Base-by-base conservation (phyloP, 2,888 invertebrate species). In the Eristalis pertinax region DNA sequence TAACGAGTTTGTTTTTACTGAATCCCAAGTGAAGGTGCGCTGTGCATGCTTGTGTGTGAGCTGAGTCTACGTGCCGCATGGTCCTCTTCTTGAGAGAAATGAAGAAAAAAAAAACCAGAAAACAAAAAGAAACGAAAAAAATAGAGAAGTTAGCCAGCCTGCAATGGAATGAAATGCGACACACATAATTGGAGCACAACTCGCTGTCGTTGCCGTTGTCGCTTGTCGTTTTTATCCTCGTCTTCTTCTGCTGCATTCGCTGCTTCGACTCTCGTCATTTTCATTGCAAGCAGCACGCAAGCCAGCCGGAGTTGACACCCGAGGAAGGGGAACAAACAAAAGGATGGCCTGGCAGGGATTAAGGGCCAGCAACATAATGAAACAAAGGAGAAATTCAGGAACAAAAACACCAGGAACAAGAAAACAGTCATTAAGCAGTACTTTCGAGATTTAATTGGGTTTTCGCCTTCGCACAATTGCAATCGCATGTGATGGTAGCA, bases 371-470 rank as follows among this genome's bases (percentile, higher is more conserved):
- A 70, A 68, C 69, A 26, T 64, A 35, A 50, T 62, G 32, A n/a
- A 68, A 77, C 76, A 73, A 67, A 79, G 22, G 35, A 67, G 38
- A 62, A 67, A 63, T 78, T 43, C 43, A 50, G 65, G 64, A 63
- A 50, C 22, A 65, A 80, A 63, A 70, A 70, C 24, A 13, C 26
- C 38, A 11, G 38, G 65, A 87, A 84, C 75, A 76, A 79, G 70
- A 79, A 84, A 84, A 69, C 79, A 78, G 83, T 87, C 87, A 79
- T 87, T 83, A 87, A 87, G 83, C 74, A 80, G 87, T 76, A 64
- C 87, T 87, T 84, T 84, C 79, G 75, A 73, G 79, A 76, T 84
- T 84, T 87, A 87, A 87, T 87, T 87, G 79, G 84, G 87, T 87
- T 87, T 84, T 87, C 84, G 75, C 87, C 74, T 76, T 86, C 75